Base-by-base conservation (phyloP, 2,113 vertebrate species). In the Phaethornis superciliosus region DNA sequence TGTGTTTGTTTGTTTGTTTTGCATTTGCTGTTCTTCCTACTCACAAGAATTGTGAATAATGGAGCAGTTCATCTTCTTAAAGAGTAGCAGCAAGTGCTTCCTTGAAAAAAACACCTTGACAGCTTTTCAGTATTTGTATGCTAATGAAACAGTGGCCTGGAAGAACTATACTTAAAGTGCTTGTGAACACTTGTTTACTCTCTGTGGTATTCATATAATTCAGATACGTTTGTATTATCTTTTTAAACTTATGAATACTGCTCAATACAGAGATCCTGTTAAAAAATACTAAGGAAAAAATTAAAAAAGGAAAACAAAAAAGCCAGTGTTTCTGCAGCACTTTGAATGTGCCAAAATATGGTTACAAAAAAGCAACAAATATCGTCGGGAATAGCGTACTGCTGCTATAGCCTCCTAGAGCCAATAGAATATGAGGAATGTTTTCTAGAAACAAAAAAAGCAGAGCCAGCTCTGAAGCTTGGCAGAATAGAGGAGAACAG, bases 171-270 rank as follows among this genome's bases (percentile, higher is more conserved):
- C 20, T 56, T 72, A 8, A n/a, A 65, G 51, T 59, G 68, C 76
- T 94, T 71, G n/a, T 49, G 40, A 76, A 74, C 59, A 65, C 65
- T 59, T 74, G 15, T 80, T 95, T 85, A 56, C 28, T 69, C 7
- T 58, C 14, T 18, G 26, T 68, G 14, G 67, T 80, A 58, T 68
- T 87, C 9, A 77, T 55, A 9, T 62, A 60, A 77, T 80, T 80
- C 30, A 82, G 30, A 69, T 81, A 52, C 13, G 17, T 81, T 37
- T 22, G 6, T 24, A 51, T 79, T 51, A 40, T 30, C 71, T 81
- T 83, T 90, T 88, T 60, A 60, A 88, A 54, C 19, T 75, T 84
- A 44, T 17, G 40, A 75, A 70, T 60, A 28, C 17, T 46, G 46
- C 55, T 85, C 35, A 67, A 17, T 82, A 69, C 44, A 81, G 47